Base-by-base conservation (phyloP, 2,113 vertebrate genomes). In the Zapus hudsonius region DNA sequence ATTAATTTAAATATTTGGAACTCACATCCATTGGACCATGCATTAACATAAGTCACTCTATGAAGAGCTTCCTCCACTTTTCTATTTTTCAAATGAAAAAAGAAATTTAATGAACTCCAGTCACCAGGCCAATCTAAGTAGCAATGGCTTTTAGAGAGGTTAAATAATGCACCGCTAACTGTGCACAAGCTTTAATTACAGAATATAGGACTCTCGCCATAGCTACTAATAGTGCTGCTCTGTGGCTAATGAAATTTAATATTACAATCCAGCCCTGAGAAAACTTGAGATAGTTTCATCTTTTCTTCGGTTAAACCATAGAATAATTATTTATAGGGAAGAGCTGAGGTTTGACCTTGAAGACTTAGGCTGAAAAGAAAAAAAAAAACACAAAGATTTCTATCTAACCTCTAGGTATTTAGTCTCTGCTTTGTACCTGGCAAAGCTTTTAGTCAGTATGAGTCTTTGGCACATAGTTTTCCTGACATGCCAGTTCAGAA, bases 1-100 rank as follows among this genome's bases (percentile, higher is more conserved):
- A 97, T 96, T 97, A 97, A 97, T 97, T 97, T 96, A 96, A 98
- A 97, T 95, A 98, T 95, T n/a, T 96, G 40, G 12, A 95, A 89
- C 88, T 86, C 87, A 93, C 89, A 31, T 31, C 38, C 72, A 95
- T 33, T 79, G 93, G 59, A 91, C 64, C 61, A 74, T 94, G 75
- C 72, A 95, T 96, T 94, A 94, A 93, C 63, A 92, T 93, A 31
- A 96, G 86, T 94, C 94, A 84, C 16, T 95, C 80, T 89, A 23
- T 70, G 33, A 89, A 94, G 47, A 89, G 9, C 42, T 9, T 59
- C 19, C 20, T 11, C 15, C 2, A 83, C 33, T 25, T 8, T 1
- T n/a, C 20, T 55, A 44, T 70, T 92, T 93, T 94, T 83, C 33
- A 5, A 91, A 73, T 52, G 40, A 92, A 92, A 90, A 85, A 94